These are phyloP conservation scores for Drosophila kohkoa DNA, from an alignment of 1,140 invertebrate species.

Conservation along the genomic window DNA sequence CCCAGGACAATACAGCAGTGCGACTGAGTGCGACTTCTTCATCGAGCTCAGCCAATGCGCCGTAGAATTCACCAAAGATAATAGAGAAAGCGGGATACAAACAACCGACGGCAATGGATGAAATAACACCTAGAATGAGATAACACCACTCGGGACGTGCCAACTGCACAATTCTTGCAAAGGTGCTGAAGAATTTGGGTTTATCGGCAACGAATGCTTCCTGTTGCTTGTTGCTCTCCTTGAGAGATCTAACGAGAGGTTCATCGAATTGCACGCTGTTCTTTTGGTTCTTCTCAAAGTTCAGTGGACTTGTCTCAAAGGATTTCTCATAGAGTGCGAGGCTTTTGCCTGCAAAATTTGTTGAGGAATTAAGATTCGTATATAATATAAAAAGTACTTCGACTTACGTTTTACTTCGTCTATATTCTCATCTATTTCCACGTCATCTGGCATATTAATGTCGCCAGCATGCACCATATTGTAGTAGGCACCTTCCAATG, in stretches of 20 bases:
- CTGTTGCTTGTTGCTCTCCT: slow-evolving; percentile 52
- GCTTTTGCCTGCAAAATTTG: slow-evolving; percentile 60
- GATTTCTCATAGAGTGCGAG: slow-evolving; percentile 76
- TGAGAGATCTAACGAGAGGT: slow-evolving; percentile 46
- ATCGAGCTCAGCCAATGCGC: slow-evolving; percentile 86
- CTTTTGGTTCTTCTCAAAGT: slow-evolving; percentile 79
- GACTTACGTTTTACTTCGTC: slow-evolving; percentile 70
- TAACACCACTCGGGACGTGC: slow-evolving; percentile 92
- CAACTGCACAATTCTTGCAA: slow-evolving; percentile 88
- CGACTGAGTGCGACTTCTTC: slow-evolving; percentile 86
- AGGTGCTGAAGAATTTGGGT: slow-evolving; percentile 63
- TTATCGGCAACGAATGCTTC: slow-evolving; percentile 20
- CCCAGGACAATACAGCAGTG: slow-evolving; percentile 88
- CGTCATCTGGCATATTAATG: slow-evolving; percentile 69
- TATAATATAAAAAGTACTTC: too few species aligned
- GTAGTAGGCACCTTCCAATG: slow-evolving; percentile 90
- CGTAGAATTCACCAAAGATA: slow-evolving; percentile 93
- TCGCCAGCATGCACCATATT: slow-evolving; percentile 81
- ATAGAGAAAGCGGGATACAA: slow-evolving; percentile 93
- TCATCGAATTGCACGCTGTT: slow-evolving; percentile 79
- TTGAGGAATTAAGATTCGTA: background rate
- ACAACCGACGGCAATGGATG: slow-evolving; percentile 90
- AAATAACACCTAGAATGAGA: slow-evolving; percentile 90
- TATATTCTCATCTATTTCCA: slow-evolving; percentile 54
- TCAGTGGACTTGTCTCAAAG: slow-evolving; percentile 78